Evolutionary conservation across 2,888 invertebrate genomes (phyloP), one percentile per base, ranked within the genome.

Genomic region (Ectobius pallidus): DNA sequence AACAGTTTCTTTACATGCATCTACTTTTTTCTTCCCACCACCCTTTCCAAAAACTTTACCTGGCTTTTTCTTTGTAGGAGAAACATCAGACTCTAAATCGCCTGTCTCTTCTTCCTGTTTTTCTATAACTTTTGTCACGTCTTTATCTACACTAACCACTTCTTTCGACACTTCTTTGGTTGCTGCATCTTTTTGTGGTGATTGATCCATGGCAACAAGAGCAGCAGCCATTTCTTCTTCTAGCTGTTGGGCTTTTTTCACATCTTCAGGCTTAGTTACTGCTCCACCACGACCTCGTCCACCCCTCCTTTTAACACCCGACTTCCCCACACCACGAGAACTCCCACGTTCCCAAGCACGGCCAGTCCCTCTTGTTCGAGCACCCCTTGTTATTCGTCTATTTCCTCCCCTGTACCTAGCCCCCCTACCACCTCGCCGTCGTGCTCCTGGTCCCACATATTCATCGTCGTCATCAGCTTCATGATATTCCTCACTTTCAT

Each of bases 221-320:
- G 82, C 83, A 67, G 82, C 82, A 44, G 83, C 83, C 83, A 83
- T 83, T 79, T 83, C 83, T 75, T 80, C 78, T 62, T 83, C 82
- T 22, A 83, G 77, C 18, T 81, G 79, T 14, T 82, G 79, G 0
- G 80, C 81, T 76, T 82, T 82, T 18, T 83, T 82, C 71, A 78
- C 78, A 58, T 83, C 82, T 78, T 83, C 83, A 1, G 81, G 81
- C 32, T 83, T 78, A 27, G 82, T 82, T 73, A 81, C 80, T 2
- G 82, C 78, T 16, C 82, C 82, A 16, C 82, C 82, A 9, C 83
- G 83, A 71, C 83, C 79, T 14, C 82, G 80, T 74, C 81, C 77
- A 9, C 79, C 79, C 46, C 78, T 79, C 74, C 82, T 70, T 61
- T 73, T 79, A 34, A 79, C 78, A 18, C 80, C 79, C 9, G 79